Base-by-base conservation (phyloP, 2,888 invertebrate species). In the Nomada ruficornis region DNA sequence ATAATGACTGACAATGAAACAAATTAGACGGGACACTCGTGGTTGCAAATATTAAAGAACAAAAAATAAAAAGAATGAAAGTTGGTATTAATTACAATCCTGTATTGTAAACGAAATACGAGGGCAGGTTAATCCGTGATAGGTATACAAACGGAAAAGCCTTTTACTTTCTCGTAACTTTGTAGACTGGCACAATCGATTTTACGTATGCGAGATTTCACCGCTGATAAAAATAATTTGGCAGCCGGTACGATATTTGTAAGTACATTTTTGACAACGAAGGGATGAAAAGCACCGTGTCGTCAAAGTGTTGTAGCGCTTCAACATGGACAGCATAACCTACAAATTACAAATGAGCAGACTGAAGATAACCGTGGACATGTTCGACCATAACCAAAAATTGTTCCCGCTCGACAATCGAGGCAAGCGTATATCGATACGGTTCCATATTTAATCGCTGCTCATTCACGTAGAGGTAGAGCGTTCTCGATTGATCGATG, bases 281-380 rank as follows among this genome's bases (percentile, higher is more conserved):
- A 4, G 11, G 36, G n/a, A 52, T 47, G n/a, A 42, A 64, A 29
- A 26, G 36, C 50, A 57, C 5, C 10, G 47, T 47, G 7, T 13
- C n/a, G 42, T 13, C 44, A 52, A 42, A 50, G 15, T 26, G 55
- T 2, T 11, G 18, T 63, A 69, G 10, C 4, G 10, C 23, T 20
- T 55, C 23, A 86, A 64, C 62, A 23, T 60, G 60, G 50, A 29
- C 36, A 36, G 20, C 71, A 50, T 86, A 86, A 85, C 86, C 85
- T 83, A 65, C n/a, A 84, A 75, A 57, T 23, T 23, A 18, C 36
- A 44, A 36, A 36, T 36, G 36, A 36, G 36, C 36, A 36, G 36
- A 36, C 36, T 36, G 36, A 36, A 36, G 36, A 36, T 36, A 36
- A 36, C 5, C 5, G 36, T 0, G 36, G 5, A 7, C 7, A 7